Evolutionary conservation across 2,113 vertebrate species (phyloP).

Genomic region (Etheostoma spectabile): DNA sequence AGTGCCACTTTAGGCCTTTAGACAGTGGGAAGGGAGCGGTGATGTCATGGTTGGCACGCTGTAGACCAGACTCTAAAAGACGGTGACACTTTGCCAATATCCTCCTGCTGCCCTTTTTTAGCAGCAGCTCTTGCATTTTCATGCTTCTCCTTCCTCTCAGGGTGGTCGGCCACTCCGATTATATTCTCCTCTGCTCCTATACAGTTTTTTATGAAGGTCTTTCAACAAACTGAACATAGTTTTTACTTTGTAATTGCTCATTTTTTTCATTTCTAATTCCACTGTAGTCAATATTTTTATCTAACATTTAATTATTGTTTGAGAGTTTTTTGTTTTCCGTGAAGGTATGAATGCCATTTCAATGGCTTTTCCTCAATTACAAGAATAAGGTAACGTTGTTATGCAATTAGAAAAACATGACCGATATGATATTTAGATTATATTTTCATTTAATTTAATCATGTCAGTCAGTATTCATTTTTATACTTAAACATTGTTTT

Average conservation of each 20-base stretch:
- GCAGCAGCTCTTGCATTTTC: constrained; percentile 47
- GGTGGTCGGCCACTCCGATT: constrained; percentile 23
- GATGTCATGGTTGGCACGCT: constrained; percentile 76
- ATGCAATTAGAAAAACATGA: background rate
- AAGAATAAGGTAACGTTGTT: background rate
- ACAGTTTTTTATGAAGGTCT: background rate
- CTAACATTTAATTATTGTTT: background rate
- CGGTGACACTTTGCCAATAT: constrained; percentile 64
- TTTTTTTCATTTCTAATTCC: background rate
- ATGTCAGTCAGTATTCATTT: background rate
- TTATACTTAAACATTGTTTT: background rate
- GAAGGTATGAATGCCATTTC: background rate
- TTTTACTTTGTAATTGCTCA: background rate
- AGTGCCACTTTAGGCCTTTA: constrained; percentile 32
- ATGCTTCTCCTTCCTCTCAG: constrained; percentile 39
- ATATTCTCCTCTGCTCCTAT: background rate
- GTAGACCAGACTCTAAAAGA: constrained; percentile 66
- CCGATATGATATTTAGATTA: no score
- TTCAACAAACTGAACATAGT: background rate
- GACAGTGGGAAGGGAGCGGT: constrained; percentile 26
- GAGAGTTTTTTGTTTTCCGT: background rate
- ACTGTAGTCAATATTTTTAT: background rate
- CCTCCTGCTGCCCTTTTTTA: constrained; percentile 54
- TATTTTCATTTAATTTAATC: background rate
- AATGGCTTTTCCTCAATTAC: background rate